Evolutionary conservation across 2,888 invertebrate species (phyloP), one percentile per base, ranked within the genome.

Genomic region (Escarpia spicata): DNA sequence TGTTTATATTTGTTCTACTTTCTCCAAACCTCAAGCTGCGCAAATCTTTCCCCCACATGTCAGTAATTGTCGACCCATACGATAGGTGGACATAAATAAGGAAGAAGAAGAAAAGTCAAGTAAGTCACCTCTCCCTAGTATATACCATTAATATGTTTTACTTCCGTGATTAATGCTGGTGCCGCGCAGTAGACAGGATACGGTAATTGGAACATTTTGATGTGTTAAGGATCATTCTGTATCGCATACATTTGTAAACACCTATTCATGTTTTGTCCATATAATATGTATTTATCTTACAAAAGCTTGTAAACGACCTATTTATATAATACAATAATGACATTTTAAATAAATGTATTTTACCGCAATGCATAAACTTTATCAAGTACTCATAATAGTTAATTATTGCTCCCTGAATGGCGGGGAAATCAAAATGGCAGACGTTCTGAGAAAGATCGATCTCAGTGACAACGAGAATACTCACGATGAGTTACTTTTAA

Each of bases 401-500:
- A 75, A 19, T 75, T 15, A n/a, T 75, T 75, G 26, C 75, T 75
- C 75, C 75, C 26, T 75, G n/a, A 75, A 6, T 75, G n/a, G 75
- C 75, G 75, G 75, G 75, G 75, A 75, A 75, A 75, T 75, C 75
- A 75, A 75, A 75, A 75, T 75, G 75, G 75, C 75, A 75, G 75
- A 75, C n/a, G 75, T 26, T 15, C n/a, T 75, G 19, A n/a, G 6
- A n/a, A 75, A 75, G 6, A 75, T 26, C 26, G 6, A 26, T 75
- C 75, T 75, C 26, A 6, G 26, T 26, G 26, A 75, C 26, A 26
- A 75, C 19, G 75, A 75, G 75, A 9, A 52, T 52, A 26, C 75
- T 75, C 26, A 75, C 75, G 75, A 26, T 75, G 75, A 75, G 75
- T n/a, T 26, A 26, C 75, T 75, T 26, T 6, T 75, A 6, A 75